phyloP scores from a whole-genome alignment of 2,797 vertebrate genomes.

The Cuculus canorus region DNA sequence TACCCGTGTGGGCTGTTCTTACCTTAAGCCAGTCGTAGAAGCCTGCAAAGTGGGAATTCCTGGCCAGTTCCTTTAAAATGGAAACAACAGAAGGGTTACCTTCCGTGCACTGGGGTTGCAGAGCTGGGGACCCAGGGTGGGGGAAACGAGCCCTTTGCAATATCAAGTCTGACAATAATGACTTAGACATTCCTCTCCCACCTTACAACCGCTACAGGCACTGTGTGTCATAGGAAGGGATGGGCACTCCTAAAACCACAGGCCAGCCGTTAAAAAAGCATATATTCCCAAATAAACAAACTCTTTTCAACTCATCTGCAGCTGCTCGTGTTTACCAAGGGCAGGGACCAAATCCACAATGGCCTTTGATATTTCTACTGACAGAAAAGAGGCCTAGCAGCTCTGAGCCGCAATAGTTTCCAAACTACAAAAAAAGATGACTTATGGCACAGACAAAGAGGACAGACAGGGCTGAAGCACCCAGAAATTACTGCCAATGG shows the following conservation, averaged over 20 bases:
- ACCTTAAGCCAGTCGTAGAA: conserved; percentile 85
- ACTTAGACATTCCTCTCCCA: background rate
- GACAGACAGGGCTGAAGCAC: background rate
- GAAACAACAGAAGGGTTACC: conserved; percentile 28
- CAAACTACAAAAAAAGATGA: background rate
- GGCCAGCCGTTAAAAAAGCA: background rate
- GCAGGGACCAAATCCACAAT: background rate
- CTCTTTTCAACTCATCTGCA: background rate
- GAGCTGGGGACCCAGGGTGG: background rate
- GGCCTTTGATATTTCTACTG: background rate
- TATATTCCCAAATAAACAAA: background rate
- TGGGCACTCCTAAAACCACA: background rate
- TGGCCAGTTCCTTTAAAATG: conserved; percentile 84
- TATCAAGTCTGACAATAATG: background rate
- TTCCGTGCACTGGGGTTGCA: background rate
- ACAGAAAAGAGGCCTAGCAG: background rate
- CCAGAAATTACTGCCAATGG: background rate
- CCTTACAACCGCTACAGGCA: background rate
- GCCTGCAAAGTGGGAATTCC: conserved; percentile 69
- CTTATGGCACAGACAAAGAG: background rate
- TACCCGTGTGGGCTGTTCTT: background rate
- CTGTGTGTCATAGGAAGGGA: background rate
- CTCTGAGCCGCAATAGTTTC: background rate
- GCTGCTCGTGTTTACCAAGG: background rate
- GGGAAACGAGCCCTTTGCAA: background rate